Evolutionary conservation across 1,140 invertebrate species (phyloP).

Genomic region (Glossosoma conforme): DNA sequence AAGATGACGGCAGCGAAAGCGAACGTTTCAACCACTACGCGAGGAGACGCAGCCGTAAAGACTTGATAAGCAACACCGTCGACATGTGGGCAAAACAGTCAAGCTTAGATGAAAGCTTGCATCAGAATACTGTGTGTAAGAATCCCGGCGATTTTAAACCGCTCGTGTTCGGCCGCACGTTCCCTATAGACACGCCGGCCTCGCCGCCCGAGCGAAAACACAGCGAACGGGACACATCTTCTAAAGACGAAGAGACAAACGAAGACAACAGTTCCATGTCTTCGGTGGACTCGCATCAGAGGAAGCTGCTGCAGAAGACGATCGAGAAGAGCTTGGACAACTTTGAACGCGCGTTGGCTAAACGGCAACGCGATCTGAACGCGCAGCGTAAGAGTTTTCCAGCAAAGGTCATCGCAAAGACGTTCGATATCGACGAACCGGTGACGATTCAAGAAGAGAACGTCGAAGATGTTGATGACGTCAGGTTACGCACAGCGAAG

Average conservation of each 20-base stretch:
- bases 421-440: conserved; percentile 32
- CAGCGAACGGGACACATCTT: conserved; percentile 15
- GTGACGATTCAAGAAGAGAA: conserved; percentile 10
- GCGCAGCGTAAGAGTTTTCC: conserved; percentile 18
- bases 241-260: conserved; percentile 13
- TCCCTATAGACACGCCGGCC: conserved; percentile 67
- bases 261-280: conserved; percentile 15
- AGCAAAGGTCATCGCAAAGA: conserved; percentile 29
- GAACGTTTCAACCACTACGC: conserved; percentile 28
- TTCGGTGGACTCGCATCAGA: conserved; percentile 8
- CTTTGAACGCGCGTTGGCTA: conserved; percentile 37
- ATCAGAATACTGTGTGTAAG: neutral
- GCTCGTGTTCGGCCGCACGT: conserved; percentile 74
- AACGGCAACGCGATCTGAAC: conserved; percentile 20
- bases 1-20: neutral
- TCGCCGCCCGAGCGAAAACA: conserved; percentile 36
- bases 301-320: conserved; percentile 31
- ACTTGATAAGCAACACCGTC: conserved; percentile 57
- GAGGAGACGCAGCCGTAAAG: conserved; percentile 37
- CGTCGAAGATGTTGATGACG: conserved; percentile 11
- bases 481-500: neutral
- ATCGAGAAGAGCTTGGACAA: conserved; percentile 38
- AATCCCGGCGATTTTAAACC: conserved; percentile 51
- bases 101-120: conserved; percentile 17
- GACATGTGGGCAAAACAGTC: conserved; percentile 51